Evolutionary conservation across 2,888 invertebrate genomes (phyloP).

Genomic region (Atrina japonica): DNA sequence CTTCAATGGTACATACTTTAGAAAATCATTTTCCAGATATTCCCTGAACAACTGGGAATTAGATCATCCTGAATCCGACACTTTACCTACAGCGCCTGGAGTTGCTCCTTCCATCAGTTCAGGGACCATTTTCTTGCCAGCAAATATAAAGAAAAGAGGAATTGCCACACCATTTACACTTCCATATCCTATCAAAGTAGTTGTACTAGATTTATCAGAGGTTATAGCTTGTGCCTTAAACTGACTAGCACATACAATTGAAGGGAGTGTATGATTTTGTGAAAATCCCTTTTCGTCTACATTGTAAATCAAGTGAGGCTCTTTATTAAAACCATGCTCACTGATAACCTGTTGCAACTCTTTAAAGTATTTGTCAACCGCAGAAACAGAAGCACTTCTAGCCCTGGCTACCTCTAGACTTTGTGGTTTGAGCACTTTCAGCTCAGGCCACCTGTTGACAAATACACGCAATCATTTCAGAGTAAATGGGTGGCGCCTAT

Average conservation of each 20-base stretch:
- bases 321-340: background rate
- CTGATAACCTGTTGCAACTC: background rate
- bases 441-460: background rate
- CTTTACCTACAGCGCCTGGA: background rate
- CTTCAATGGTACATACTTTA: constrained; percentile 33
- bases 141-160: constrained; percentile 11
- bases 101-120: constrained; percentile 15
- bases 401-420: background rate
- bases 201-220: background rate
- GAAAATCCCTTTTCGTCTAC: constrained; percentile 18
- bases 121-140: background rate
- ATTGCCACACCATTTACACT: constrained; percentile 5
- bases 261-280: constrained; percentile 14
- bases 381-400: background rate
- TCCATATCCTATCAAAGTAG: constrained; percentile 10
- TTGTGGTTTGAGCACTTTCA: background rate
- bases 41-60: constrained; percentile 30
- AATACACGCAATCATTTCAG: background rate
- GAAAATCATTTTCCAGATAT: constrained; percentile 40
- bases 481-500: background rate
- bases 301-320: constrained; percentile 5
- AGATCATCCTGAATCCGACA: constrained; percentile 7
- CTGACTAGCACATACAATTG: background rate
- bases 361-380: constrained; percentile 5
- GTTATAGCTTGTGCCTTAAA: background rate